Conservation (phyloP, 2,113 vertebrate species). For the Maccullochella peelii region DNA sequence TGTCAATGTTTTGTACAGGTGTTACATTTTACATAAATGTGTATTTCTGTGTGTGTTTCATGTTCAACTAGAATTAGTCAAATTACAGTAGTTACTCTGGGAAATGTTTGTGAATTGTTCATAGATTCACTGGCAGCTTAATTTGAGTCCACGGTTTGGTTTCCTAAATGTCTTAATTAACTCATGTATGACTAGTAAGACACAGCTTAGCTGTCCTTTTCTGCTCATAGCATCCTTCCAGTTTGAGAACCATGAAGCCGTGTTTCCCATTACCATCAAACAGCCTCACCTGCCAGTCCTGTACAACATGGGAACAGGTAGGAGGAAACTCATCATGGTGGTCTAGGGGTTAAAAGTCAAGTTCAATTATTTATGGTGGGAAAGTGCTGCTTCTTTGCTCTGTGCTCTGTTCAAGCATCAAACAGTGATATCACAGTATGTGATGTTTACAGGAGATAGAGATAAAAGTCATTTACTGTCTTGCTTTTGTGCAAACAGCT, state of each 20-base stretch:
- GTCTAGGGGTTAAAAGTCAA: neutral
- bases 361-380: too few species aligned
- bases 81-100: neutral
- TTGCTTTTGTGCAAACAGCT: too few species aligned
- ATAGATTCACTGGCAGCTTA: neutral
- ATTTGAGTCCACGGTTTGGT: neutral
- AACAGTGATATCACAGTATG: too few species aligned
- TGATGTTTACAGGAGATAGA: too few species aligned
- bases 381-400: neutral
- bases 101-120: neutral
- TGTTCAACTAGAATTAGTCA: neutral
- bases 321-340: neutral
- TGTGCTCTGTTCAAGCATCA: too few species aligned
- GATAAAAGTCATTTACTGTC: too few species aligned
- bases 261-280: conserved; percentile 79
- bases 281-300: conserved; percentile 76
- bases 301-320: conserved; percentile 77
- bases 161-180: neutral
- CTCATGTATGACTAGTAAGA: neutral
- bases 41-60: neutral
- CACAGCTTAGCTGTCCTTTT: neutral
- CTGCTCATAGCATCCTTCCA: conserved; percentile 66
- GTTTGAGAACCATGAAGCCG: conserved; percentile 65
- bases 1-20: neutral
- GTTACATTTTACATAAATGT: too few species aligned